Conservation (phyloP, 2,797 vertebrate genomes). For the Naso thynnoides region DNA sequence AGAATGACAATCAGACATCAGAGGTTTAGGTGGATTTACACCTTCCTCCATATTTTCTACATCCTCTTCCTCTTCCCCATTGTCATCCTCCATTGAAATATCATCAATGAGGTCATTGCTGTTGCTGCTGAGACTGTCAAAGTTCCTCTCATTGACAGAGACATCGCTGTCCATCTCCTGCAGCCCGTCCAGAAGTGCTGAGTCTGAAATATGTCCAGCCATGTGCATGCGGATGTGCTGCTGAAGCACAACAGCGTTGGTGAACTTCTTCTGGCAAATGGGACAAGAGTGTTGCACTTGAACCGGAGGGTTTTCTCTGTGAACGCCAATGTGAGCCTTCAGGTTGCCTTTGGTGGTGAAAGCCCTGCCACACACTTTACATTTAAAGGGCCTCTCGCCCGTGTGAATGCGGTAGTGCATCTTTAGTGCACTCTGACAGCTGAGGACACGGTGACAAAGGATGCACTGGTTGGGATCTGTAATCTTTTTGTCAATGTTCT, state of each 20-base stretch:
- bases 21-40: conserved; percentile 76
- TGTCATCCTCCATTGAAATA: conserved; percentile 90
- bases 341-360: conserved; percentile 99
- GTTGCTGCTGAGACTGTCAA: conserved; percentile 89
- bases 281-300: conserved; percentile 97
- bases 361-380: conserved; percentile 95
- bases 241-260: conserved; percentile 95
- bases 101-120: conserved; percentile 90
- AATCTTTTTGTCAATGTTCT: conserved; percentile 98
- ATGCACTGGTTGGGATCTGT: conserved; percentile 94
- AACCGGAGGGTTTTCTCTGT: conserved; percentile 92
- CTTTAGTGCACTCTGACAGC: conserved; percentile 97
- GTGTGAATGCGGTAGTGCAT: conserved; percentile 99
- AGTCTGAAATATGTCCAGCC: conserved; percentile 94
- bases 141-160: conserved; percentile 85
- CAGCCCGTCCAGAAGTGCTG: conserved; percentile 82
- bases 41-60: conserved; percentile 82
- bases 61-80: conserved; percentile 75
- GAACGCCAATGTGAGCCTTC: conserved; percentile 96
- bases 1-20: conserved; percentile 84
- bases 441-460: conserved; percentile 96
- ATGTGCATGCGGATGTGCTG: conserved; percentile 99
- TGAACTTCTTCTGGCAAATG: conserved; percentile 99
- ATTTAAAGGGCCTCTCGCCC: conserved; percentile 96
- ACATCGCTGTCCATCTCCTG: conserved; percentile 88